phyloP scores from a whole-genome alignment of 2,888 invertebrate species.

The Sphaeridia pumilis region DNA sequence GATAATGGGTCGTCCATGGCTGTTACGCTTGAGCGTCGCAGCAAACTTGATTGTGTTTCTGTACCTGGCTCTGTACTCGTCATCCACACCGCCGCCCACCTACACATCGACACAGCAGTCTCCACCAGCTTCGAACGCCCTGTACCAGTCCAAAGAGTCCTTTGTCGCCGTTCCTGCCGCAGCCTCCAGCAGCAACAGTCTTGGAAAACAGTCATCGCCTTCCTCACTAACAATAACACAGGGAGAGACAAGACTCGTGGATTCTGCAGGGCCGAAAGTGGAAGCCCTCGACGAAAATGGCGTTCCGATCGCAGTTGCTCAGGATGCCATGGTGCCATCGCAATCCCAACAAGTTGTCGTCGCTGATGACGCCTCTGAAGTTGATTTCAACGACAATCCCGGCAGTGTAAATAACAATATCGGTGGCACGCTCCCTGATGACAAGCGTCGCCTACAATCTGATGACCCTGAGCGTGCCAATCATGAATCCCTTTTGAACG shows the following conservation, averaged over 20 bases:
- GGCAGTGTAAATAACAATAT: constrained; percentile 4
- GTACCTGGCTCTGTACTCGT: constrained; percentile 34
- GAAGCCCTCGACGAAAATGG: constrained; percentile 15
- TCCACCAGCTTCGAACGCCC: background rate
- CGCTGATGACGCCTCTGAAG: constrained; percentile 10
- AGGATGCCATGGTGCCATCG: constrained; percentile 4
- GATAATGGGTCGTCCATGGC: constrained; percentile 31
- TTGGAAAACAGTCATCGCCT: background rate
- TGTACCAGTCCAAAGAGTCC: background rate
- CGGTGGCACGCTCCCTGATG: constrained; percentile 1
- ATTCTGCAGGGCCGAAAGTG: background rate
- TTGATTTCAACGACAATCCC: constrained; percentile 9
- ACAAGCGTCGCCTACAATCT: background rate
- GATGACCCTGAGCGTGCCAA: constrained; percentile 10
- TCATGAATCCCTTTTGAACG: constrained; percentile 11
- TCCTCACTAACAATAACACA: too few species aligned
- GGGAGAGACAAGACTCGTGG: background rate
- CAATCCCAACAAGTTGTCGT: constrained; percentile 11
- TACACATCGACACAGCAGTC: constrained; percentile 12
- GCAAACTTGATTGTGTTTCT: constrained; percentile 31
- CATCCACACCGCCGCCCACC: constrained; percentile 18
- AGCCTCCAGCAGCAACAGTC: constrained; percentile 3
- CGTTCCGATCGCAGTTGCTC: constrained; percentile 4
- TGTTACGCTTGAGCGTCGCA: constrained; percentile 32
- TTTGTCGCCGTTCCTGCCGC: too few species aligned